A percentile compares a stretch with the other conserved stretches of the same genome.
These are phyloP conservation scores for Drosophila bifasciata DNA, from an alignment of 1,140 invertebrate genomes.

Conservation along the genomic window DNA sequence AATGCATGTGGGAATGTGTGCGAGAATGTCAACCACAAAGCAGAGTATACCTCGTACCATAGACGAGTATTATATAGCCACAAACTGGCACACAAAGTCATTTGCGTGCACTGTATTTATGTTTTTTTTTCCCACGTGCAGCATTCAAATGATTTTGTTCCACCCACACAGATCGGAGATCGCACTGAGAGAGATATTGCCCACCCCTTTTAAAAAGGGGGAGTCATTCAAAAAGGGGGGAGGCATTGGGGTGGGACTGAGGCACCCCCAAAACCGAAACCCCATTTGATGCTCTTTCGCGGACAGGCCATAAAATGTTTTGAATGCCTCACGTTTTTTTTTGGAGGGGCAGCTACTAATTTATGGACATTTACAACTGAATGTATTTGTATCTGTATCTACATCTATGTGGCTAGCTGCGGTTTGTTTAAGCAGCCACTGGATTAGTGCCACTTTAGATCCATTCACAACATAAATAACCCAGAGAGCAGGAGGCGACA, in stretches of 20 bases:
- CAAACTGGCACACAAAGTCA: conserved; percentile 23
- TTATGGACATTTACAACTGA: conserved; percentile 52
- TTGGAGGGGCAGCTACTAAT: conserved; percentile 39
- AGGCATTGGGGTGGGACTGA: conserved; percentile 4
- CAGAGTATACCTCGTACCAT: conserved; percentile 10
- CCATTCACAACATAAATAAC: conserved; percentile 49
- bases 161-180: not conserved
- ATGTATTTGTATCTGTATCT: conserved; percentile 28
- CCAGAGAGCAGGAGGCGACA: too few species aligned
- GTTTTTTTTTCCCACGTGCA: conserved; percentile 44
- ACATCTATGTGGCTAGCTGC: conserved; percentile 8
- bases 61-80: too few species aligned
- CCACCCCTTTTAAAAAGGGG: not conserved
- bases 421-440: conserved; percentile 38
- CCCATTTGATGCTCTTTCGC: not conserved
- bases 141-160: conserved; percentile 23
- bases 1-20: conserved; percentile 14
- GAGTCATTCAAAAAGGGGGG: too few species aligned
- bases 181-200: too few species aligned
- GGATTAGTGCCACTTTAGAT: conserved; percentile 40
- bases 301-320: conserved; percentile 45
- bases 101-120: conserved; percentile 11
- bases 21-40: not conserved
- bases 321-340: conserved; percentile 5
- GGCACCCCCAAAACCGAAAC: too few species aligned